Evolutionary conservation across 2,113 vertebrate species (phyloP), one percentile per base, ranked within the genome.

Genomic region (Cervus canadensis): DNA sequence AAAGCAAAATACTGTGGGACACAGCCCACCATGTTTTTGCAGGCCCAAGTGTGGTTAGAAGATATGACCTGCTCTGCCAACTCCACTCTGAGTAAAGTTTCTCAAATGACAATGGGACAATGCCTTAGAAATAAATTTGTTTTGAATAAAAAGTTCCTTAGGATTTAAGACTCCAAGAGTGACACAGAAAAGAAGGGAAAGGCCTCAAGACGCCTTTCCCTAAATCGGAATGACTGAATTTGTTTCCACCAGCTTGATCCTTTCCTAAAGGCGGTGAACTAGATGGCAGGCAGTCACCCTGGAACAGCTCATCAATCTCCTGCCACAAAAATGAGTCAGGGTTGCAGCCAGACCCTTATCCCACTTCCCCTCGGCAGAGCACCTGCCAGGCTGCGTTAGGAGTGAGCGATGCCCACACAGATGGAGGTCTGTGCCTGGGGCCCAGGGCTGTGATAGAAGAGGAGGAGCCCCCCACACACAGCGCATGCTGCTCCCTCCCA

Each of bases 331-430:
- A 94, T 23, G 74, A 45, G 13, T 54, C 79, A 3, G 0, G 0
- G 1, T 45, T 43, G 28, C 56, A 2, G 30, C 36, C 85, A 60
- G 76, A 40, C 36, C 15, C 45, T 48, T 13, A 14, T 14, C 43
- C 89, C 40, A 0, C 57, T 21, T 48, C 64, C 91, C 87, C 45
- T 79, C 45, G 23, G 97, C 86, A 54, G 81, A 82, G 82, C 76
- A 71, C 76, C 94, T 96, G 96, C 91, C 97, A 89, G 95, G n/a
- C 88, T 30, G 84, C 0, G 0, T 97, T 93, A 94, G 88, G 16
- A 59, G 67, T 12, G 59, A 95, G 87, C 0, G 57, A 71, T 9
- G 23, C 26, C 0, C 1, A 40, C 78, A 11, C 94, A 87, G 93
- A 85, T 40, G 90, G 94, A 89, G 0, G 19, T 14, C 60, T 23